Conservation (phyloP, 2,888 invertebrate species). For the Xestia xanthographa region DNA sequence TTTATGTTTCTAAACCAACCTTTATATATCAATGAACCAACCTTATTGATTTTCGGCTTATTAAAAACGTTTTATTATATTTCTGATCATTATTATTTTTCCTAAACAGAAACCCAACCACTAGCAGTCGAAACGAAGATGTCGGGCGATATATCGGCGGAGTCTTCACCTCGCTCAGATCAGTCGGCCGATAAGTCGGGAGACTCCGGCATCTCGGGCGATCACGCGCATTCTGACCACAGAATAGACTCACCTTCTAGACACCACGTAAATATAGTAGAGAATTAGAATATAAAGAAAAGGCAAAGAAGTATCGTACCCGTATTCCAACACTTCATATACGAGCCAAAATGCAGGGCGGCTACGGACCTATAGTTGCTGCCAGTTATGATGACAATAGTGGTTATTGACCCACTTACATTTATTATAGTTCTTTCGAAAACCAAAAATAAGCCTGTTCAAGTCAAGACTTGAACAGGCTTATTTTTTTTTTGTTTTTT, state of each 20-base stretch:
- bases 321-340: neutral
- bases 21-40: no score
- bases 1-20: no score
- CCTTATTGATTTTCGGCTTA: neutral
- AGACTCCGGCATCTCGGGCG: slow-evolving; percentile 96
- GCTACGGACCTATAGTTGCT: no score
- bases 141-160: slow-evolving; percentile 84
- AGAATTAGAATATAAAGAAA: neutral
- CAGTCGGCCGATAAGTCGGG: slow-evolving; percentile 93
- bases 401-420: no score
- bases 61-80: neutral
- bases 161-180: slow-evolving; percentile 87
- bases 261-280: slow-evolving; percentile 75
- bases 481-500: no score
- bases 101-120: slow-evolving; percentile 80
- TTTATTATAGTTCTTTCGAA: no score
- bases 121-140: slow-evolving; percentile 88
- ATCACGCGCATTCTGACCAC: slow-evolving; percentile 88
- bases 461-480: no score
- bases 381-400: no score
- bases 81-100: neutral
- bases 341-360: rapidly evolving
- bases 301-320: neutral
- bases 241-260: slow-evolving; percentile 88
- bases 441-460: no score